Base-by-base conservation (phyloP, 2,888 invertebrate species). In the Eulithis prunata region DNA sequence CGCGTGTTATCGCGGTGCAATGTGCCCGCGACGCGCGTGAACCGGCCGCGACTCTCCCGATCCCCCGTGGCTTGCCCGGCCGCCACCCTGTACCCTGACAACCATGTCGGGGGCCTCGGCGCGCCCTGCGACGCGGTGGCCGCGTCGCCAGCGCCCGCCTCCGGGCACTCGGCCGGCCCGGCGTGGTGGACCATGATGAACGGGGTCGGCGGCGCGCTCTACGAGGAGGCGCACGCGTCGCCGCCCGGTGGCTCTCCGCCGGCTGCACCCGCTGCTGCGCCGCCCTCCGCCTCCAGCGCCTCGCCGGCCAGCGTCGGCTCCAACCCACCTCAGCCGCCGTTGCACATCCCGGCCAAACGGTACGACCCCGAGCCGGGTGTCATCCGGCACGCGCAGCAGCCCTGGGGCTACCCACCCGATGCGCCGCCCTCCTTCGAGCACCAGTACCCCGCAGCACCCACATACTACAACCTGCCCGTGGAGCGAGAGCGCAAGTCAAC, bases 271-370 rank as follows among this genome's bases (percentile, higher is more conserved):
- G 95, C 96, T 69, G 94, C 95, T 74, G 95, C 96, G 73, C 95
- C 95, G 73, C 87, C 94, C 81, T 91, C 94, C 69, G 91, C 93
- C 69, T 90, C 93, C 81, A 90, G 90, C 91, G 91, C 90, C 82
- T 90, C 94, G 84, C 95, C 95, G 81, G 89, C 95, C 70, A 91
- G 93, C 68, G 94, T 94, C 59, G 94, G 95, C 83, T 95, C 95
- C 84, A 95, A 96, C 89, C 95, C 96, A 68, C 95, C 96, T 69
- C 95, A 96, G 81, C 97, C 97, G 81, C 97, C 97, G 71, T 94
- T 98, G 72, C 97, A 98, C 94, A 97, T 98, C 91, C 98, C 97
- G 75, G 97, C 97, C 82, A 97, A 98, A 91, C 94, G 97, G 76
- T 96, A 94, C 84, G 93, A 94, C 73, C 94, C 94, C 67, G 95